A percentile compares a stretch with the other conserved stretches of the same genome.
These are phyloP conservation scores for Phocides pigmalion DNA, from an alignment of 1,140 invertebrate species.

Conservation along the genomic window DNA sequence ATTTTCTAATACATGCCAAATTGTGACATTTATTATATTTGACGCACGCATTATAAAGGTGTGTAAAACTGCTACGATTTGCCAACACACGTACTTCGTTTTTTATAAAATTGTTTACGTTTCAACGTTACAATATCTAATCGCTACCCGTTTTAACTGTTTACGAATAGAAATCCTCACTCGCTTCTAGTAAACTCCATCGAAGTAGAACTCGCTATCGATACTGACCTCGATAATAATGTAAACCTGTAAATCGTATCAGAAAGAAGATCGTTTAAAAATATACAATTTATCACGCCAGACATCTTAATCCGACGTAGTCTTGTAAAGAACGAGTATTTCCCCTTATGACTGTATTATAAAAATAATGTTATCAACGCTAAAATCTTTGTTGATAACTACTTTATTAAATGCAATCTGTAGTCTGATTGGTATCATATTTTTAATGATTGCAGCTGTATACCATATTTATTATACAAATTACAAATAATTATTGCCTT, in stretches of 20 bases:
- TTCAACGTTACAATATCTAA: no score
- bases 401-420: background rate
- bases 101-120: no score
- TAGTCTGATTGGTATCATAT: background rate
- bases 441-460: background rate
- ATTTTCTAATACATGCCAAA: no score
- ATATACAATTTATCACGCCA: slow-evolving; percentile 25
- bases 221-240: slow-evolving; percentile 12
- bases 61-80: no score
- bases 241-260: slow-evolving; percentile 3
- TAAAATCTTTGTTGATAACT: background rate
- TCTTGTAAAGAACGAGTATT: slow-evolving; percentile 6
- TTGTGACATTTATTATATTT: no score
- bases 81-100: no score
- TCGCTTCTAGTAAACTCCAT: background rate
- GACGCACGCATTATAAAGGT: no score
- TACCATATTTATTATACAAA: background rate
- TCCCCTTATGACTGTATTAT: slow-evolving; percentile 3
- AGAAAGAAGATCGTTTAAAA: slow-evolving; percentile 13
- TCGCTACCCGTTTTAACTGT: no score
- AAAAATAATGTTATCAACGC: background rate
- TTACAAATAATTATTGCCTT: no score
- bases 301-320: slow-evolving; percentile 25
- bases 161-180: background rate
- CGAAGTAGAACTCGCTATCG: background rate